Conservation (phyloP, 23 tunicate species). For the Corella eumyota region DNA sequence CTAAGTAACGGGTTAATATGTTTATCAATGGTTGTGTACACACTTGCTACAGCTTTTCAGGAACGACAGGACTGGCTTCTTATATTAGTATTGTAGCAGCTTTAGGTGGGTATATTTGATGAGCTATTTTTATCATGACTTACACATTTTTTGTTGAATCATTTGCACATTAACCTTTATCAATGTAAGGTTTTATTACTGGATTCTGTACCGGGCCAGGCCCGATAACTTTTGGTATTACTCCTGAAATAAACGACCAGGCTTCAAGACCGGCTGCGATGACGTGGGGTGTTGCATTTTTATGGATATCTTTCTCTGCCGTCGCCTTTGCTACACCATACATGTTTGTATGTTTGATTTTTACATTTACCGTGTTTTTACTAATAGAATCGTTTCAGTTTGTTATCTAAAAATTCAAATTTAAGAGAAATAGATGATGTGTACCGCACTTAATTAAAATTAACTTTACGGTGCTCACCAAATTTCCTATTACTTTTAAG, state of each 20-base stretch:
- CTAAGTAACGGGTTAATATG: slow-evolving; percentile 16
- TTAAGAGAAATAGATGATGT: too few species aligned
- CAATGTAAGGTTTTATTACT: slow-evolving; percentile 21
- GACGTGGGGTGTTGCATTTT: slow-evolving; percentile 8
- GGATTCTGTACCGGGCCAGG: slow-evolving; percentile 28
- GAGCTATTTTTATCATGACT: too few species aligned
- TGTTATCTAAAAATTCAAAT: not conserved
- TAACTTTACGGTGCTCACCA: too few species aligned
- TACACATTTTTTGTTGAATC: too few species aligned
- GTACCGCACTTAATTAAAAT: too few species aligned
- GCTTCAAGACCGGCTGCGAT: slow-evolving; percentile 26
- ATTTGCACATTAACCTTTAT: too few species aligned
- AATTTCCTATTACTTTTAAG: too few species aligned
- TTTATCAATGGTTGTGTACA: slow-evolving; percentile 13
- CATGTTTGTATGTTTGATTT: slow-evolving; percentile 30
- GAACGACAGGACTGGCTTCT: slow-evolving; percentile 13
- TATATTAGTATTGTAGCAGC: slow-evolving; percentile 32
- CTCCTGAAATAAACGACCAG: slow-evolving; percentile 34
- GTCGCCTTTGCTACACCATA: slow-evolving; percentile 27
- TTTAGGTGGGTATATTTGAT: slow-evolving; percentile 7
- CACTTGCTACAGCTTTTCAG: slow-evolving; percentile 12
- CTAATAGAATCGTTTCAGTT: not conserved
- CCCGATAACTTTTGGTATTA: slow-evolving; percentile 10
- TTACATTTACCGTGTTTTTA: not conserved
- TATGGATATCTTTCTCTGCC: slow-evolving; percentile 28